These are phyloP conservation scores for Phyllostomus discolor DNA, from an alignment of 2,113 vertebrate species.

Conservation along the genomic window DNA sequence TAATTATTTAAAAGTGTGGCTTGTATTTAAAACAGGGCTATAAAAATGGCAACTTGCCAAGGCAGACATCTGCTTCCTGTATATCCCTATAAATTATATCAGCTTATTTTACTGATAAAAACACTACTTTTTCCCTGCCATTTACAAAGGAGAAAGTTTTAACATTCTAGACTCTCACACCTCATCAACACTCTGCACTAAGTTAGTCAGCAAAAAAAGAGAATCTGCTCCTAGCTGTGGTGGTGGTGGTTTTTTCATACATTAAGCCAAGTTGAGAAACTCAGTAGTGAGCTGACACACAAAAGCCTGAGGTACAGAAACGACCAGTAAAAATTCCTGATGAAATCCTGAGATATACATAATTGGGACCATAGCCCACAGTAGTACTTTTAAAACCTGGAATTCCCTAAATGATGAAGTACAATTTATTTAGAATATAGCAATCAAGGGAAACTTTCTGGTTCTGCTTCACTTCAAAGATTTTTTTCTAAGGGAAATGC, in stretches of 20 bases:
- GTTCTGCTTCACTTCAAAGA: conserved; percentile 34
- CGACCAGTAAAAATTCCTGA: neutral
- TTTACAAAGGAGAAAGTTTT: conserved; percentile 27
- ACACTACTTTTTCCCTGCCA: conserved; percentile 56
- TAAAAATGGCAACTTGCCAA: conserved; percentile 66
- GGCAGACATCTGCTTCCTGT: conserved; percentile 71
- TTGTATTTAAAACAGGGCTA: conserved; percentile 57
- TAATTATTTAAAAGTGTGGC: conserved; percentile 70
- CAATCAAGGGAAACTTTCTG: neutral
- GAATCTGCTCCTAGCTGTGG: neutral
- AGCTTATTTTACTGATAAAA: conserved; percentile 57
- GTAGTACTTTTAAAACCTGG: neutral
- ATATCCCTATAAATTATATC: conserved; percentile 63
- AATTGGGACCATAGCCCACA: fast-evolving
- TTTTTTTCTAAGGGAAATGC: neutral
- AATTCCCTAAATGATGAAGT: neutral
- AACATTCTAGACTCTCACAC: neutral
- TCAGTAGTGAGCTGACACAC: neutral
- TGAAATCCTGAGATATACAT: neutral
- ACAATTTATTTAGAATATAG: neutral
- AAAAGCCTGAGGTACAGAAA: neutral
- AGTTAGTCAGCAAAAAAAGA: neutral
- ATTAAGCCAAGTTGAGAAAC: neutral
- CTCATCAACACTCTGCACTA: conserved; percentile 8
- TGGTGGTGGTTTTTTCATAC: neutral